Evolutionary conservation across 1,140 invertebrate genomes (phyloP).

Genomic region (Pissodes strobi): DNA sequence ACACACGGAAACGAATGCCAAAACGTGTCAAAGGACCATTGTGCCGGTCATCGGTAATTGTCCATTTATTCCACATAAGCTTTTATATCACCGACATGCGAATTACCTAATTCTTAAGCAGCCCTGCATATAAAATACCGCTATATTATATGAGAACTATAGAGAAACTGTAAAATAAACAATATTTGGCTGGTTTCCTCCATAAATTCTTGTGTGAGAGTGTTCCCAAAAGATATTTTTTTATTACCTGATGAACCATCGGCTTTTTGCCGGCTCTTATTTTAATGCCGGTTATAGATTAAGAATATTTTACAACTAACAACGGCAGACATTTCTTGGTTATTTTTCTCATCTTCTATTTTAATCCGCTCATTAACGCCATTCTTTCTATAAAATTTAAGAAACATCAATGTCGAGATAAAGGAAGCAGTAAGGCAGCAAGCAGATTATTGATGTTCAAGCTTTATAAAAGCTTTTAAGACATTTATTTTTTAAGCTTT

Average conservation of each 20-base stretch:
- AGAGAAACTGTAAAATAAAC: constrained; percentile 28
- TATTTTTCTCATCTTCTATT: no score
- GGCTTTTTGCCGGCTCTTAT: neutral
- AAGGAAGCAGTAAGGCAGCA: no score
- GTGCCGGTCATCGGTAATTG: constrained; percentile 23
- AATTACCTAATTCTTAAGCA: constrained; percentile 28
- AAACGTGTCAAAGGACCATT: constrained; percentile 26
- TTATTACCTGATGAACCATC: constrained; percentile 13
- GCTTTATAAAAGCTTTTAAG: no score
- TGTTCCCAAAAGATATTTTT: constrained; percentile 19
- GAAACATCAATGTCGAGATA: no score
- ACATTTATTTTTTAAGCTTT: no score
- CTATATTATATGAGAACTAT: constrained; percentile 23
- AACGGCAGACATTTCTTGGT: no score
- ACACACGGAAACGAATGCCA: constrained; percentile 4
- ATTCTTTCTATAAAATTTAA: no score
- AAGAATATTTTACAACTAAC: no score
- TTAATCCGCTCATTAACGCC: no score
- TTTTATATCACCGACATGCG: constrained; percentile 25
- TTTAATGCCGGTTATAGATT: no score
- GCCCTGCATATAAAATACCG: constrained; percentile 15
- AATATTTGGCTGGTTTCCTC: constrained; percentile 23
- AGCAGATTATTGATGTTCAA: no score
- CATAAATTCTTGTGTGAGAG: constrained; percentile 21
- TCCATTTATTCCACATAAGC: constrained; percentile 23